phyloP scores from a whole-genome alignment of 2,113 vertebrate genomes.

The Neomonachus schauinslandi region DNA sequence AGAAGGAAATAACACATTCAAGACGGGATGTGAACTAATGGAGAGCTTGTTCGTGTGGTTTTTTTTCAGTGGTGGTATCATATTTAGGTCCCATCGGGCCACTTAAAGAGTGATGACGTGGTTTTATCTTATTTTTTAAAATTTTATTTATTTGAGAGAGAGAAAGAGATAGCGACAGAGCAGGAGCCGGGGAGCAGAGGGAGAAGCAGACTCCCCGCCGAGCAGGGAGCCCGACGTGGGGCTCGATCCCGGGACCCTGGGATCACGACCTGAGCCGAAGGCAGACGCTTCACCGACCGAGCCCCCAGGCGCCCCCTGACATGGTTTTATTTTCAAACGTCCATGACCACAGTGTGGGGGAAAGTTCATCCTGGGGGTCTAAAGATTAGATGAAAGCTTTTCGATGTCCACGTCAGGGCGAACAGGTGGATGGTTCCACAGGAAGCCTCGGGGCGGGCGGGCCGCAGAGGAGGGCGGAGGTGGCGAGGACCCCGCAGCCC shows the following conservation, averaged over 20 bases:
- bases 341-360: rapidly evolving
- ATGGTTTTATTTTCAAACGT: not conserved
- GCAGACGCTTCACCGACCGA: too few relatives aligned
- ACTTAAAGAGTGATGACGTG: not conserved
- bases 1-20: not conserved
- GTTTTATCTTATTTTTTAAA: not conserved
- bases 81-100: not conserved
- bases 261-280: not conserved
- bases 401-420: not conserved
- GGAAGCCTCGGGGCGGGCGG: not conserved
- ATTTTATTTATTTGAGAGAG: not conserved
- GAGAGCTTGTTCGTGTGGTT: rapidly evolving
- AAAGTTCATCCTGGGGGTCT: not conserved
- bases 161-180: not conserved
- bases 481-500: not conserved
- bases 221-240: not conserved
- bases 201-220: not conserved
- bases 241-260: not conserved
- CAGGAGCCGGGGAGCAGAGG: not conserved
- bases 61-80: rapidly evolving
- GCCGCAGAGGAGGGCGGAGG: not conserved
- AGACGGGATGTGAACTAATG: rapidly evolving
- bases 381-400: not conserved
- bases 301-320: too few relatives aligned
- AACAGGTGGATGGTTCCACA: not conserved